Conservation (phyloP, 1,140 invertebrate genomes). For the Listronotus oregonensis region DNA sequence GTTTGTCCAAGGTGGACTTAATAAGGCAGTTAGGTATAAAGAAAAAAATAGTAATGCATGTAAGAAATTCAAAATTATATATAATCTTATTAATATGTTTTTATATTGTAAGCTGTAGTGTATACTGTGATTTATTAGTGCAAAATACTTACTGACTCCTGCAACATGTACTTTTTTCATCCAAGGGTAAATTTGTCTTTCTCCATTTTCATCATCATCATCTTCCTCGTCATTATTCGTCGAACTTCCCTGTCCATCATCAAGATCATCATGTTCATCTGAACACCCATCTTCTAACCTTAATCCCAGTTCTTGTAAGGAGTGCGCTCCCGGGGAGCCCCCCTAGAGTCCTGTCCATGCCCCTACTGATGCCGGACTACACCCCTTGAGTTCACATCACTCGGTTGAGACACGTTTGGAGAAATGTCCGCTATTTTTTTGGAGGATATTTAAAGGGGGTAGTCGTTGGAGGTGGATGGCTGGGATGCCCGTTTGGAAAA, state of each 20-base stretch:
- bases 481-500: constrained; percentile 45
- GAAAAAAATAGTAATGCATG: too few species aligned
- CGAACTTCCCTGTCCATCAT: constrained; percentile 77
- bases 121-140: neutral
- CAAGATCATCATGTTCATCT: constrained; percentile 67
- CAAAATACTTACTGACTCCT: constrained; percentile 77
- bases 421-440: constrained; percentile 60
- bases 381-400: constrained; percentile 56
- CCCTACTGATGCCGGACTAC: constrained; percentile 59
- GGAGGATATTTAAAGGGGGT: constrained; percentile 56
- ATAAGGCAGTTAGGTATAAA: too few species aligned
- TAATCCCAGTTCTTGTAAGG: constrained; percentile 67
- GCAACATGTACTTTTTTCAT: constrained; percentile 98
- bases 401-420: constrained; percentile 55
- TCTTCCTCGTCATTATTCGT: constrained; percentile 73
- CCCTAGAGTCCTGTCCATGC: constrained; percentile 54
- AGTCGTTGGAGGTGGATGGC: constrained; percentile 54
- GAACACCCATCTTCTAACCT: constrained; percentile 64
- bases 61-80: too few species aligned
- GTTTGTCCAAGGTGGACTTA: too few species aligned
- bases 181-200: constrained; percentile 96
- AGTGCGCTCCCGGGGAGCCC: constrained; percentile 61
- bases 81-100: too few species aligned
- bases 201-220: constrained; percentile 74
- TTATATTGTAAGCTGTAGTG: too few species aligned